phyloP scores from a whole-genome alignment of 1,140 invertebrate species.

The Drosophila jambulina region DNA sequence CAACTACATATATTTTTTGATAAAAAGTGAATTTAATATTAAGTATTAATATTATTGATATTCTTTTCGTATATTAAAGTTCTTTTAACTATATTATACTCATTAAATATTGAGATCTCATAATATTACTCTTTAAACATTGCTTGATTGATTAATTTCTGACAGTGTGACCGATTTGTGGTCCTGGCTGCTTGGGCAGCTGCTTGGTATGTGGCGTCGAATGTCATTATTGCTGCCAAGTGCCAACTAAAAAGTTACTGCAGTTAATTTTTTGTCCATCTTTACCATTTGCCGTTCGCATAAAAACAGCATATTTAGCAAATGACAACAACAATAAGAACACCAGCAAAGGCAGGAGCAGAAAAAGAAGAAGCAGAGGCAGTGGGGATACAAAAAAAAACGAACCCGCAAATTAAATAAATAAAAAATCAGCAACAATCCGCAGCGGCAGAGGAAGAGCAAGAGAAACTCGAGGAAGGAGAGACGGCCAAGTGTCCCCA shows the following conservation, averaged over 20 bases:
- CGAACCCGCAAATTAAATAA: slow-evolving; percentile 78
- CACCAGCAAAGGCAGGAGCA: slow-evolving; percentile 13
- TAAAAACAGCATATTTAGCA: slow-evolving; percentile 85
- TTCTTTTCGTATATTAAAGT: not conserved
- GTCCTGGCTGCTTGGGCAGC: slow-evolving; percentile 57
- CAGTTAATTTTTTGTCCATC: slow-evolving; percentile 81
- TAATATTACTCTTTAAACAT: not conserved
- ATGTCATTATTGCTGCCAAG: slow-evolving; percentile 85
- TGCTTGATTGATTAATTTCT: not conserved
- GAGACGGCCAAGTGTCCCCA: slow-evolving; percentile 47
- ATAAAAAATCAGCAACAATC: slow-evolving; percentile 78
- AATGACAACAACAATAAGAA: slow-evolving; percentile 78
- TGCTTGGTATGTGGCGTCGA: slow-evolving; percentile 84
- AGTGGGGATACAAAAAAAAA: slow-evolving; percentile 18
- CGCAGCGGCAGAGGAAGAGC: slow-evolving; percentile 24
- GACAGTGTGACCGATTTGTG: slow-evolving; percentile 13
- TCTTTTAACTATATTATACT: not conserved
- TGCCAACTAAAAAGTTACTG: slow-evolving; percentile 84
- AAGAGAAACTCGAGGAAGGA: slow-evolving; percentile 44
- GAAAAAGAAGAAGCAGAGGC: slow-evolving; percentile 25
- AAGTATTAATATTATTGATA: too few relatives aligned
- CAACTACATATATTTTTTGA: too few relatives aligned
- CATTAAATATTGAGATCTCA: not conserved
- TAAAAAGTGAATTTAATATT: too few relatives aligned
- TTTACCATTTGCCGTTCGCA: slow-evolving; percentile 76